These are phyloP conservation scores for Ginglymostoma cirratum DNA, from an alignment of 2,113 vertebrate species.

Conservation along the genomic window DNA sequence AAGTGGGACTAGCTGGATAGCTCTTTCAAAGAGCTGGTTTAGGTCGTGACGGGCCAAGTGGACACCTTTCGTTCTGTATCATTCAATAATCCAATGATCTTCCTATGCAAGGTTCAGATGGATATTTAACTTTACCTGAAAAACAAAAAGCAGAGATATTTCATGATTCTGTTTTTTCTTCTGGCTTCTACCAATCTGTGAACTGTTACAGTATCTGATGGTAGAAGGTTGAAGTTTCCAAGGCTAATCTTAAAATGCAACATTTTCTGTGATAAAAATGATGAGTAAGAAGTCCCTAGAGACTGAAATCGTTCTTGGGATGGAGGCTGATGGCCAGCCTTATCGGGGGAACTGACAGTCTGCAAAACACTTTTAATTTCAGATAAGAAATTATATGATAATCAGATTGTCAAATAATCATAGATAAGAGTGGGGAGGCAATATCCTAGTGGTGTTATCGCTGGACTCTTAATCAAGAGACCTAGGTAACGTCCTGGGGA, in stretches of 20 bases:
- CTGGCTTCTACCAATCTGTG: not conserved
- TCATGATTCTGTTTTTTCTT: not conserved
- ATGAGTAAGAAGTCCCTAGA: not conserved
- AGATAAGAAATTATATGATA: too few relatives aligned
- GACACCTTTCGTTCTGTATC: not conserved
- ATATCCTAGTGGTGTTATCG: too few relatives aligned
- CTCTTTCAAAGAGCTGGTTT: not conserved
- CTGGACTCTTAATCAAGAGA: too few relatives aligned
- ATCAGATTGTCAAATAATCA: too few relatives aligned
- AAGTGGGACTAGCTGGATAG: not conserved
- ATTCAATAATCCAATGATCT: not conserved
- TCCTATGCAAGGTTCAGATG: not conserved
- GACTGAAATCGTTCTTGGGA: not conserved
- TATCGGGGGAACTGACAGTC: not conserved
- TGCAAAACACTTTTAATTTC: not conserved
- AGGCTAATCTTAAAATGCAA: not conserved
- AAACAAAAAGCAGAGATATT: not conserved
- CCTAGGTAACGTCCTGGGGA: too few relatives aligned
- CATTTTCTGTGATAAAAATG: not conserved
- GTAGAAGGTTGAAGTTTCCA: not conserved
- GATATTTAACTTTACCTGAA: not conserved
- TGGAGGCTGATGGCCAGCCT: not conserved
- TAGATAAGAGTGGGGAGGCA: too few relatives aligned
- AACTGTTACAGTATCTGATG: not conserved
- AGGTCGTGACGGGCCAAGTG: not conserved